Percentiles rank a stretch among this genome's conserved stretches.
phyloP scores from a whole-genome alignment of 2,113 vertebrate genomes.

The Platysternon megacephalum region DNA sequence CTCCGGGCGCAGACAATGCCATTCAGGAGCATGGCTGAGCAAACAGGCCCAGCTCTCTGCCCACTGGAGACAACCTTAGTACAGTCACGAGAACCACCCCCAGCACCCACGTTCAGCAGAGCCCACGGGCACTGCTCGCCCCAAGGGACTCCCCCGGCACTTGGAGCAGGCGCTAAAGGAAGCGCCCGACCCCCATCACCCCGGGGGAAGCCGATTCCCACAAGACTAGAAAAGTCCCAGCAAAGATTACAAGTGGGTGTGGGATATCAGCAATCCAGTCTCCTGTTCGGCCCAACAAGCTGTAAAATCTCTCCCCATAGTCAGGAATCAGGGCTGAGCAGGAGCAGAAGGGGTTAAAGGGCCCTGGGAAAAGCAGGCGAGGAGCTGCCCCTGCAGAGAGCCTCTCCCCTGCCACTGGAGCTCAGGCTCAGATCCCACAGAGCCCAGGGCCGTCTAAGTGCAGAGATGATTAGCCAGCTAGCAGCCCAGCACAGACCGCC shows the following conservation, averaged over 20 bases:
- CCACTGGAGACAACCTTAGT: neutral
- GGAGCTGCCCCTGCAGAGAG: neutral
- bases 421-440: neutral
- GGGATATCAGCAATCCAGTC: neutral
- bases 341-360: neutral
- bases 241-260: neutral
- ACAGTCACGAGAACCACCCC: neutral
- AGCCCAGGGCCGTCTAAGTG: no score
- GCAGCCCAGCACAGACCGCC: fast-evolving
- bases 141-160: neutral
- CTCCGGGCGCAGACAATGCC: no score
- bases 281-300: neutral
- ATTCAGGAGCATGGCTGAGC: neutral
- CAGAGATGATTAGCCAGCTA: neutral
- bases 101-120: no score
- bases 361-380: no score
- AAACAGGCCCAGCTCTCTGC: neutral
- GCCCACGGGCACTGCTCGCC: neutral
- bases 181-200: neutral
- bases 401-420: neutral
- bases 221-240: neutral
- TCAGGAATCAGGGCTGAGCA: neutral
- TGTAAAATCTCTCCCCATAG: neutral
- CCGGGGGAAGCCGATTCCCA: neutral
- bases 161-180: neutral